Percentiles rank a stretch among this genome's conserved stretches.
Conservation (phyloP, 2,113 vertebrate genomes). For the Sprattus sprattus region DNA sequence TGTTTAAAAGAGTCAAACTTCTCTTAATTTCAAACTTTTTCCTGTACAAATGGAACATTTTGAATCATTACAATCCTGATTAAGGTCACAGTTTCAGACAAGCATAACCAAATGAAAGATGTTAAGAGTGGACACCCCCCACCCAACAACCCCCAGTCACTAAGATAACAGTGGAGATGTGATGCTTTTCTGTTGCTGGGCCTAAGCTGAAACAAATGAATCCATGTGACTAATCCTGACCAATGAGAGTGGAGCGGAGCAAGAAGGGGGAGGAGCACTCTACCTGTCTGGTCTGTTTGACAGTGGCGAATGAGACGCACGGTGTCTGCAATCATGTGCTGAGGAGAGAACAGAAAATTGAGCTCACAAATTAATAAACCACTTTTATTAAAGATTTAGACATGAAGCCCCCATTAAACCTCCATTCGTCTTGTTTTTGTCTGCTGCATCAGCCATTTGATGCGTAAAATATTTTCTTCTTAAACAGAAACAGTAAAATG, state of each 20-base stretch:
- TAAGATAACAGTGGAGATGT: not conserved
- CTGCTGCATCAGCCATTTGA: no score
- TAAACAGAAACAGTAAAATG: no score
- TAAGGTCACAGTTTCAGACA: not conserved
- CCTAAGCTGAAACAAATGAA: not conserved
- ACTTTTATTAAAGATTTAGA: no score
- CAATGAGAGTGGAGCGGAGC: not conserved
- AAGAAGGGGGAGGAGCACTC: constrained; percentile 25
- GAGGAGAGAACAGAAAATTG: constrained; percentile 22
- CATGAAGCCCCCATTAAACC: no score
- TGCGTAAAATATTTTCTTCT: no score
- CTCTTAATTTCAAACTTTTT: not conserved
- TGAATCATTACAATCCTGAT: not conserved
- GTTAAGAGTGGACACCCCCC: not conserved
- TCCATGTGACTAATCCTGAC: not conserved
- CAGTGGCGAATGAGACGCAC: constrained; percentile 94
- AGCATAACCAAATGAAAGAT: not conserved
- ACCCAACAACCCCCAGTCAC: no score
- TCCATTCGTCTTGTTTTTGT: no score
- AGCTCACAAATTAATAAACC: not conserved
- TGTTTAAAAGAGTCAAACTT: not conserved
- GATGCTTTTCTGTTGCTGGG: not conserved
- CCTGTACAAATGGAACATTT: not conserved
- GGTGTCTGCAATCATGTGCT: constrained; percentile 98
- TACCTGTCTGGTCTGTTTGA: constrained; percentile 90